Base-by-base conservation (phyloP, 2,113 vertebrate species). In the Sceloporus tristichus region DNA sequence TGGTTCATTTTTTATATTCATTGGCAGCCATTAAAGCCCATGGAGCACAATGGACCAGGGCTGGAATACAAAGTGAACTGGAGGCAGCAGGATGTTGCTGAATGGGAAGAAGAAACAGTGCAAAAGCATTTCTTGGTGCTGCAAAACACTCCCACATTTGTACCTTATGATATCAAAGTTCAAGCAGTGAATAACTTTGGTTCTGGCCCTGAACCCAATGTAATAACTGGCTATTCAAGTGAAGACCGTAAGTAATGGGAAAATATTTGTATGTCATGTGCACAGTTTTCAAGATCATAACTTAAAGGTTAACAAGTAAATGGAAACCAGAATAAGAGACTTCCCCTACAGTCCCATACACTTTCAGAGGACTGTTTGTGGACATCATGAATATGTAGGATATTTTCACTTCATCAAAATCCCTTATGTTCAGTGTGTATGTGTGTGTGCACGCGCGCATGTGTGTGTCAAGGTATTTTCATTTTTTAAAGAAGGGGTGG, bases 11-110 rank as follows among this genome's bases (percentile, higher is more conserved):
- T 83, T 82, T 2, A 10, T 77, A 48, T 94, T 92, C 11, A 79
- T 9, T 96, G 81, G 0, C 91, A 99, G 99, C 98, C 98, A 0
- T 82, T 99, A 96, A 97, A 96, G 75, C 95, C 98, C 11, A 70
- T 97, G 81, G 98, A 99, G 84, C 97, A 97, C 91, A 99, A 98
- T 0, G 99, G 98, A 1, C 98, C 98, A 0, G 98, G 98, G 16
- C 95, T 99, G 93, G 98, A 98, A 95, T 99, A 99, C 91, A 98
- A 95, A 91, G 98, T 99, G 82, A 98, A 97, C 81, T 99, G 98
- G 98, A 96, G 97, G 89, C 97, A 96, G 8, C 97, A 95, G 92
- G 98, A 97, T 0, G 82, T 94, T 1, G 96, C 85, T 0, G 97
- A 98, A 66, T 99, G 99, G 98, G 96, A 96, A 0, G 98, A 99